Conservation (phyloP, 2,888 invertebrate genomes). For the Ennomos quercinarius region DNA sequence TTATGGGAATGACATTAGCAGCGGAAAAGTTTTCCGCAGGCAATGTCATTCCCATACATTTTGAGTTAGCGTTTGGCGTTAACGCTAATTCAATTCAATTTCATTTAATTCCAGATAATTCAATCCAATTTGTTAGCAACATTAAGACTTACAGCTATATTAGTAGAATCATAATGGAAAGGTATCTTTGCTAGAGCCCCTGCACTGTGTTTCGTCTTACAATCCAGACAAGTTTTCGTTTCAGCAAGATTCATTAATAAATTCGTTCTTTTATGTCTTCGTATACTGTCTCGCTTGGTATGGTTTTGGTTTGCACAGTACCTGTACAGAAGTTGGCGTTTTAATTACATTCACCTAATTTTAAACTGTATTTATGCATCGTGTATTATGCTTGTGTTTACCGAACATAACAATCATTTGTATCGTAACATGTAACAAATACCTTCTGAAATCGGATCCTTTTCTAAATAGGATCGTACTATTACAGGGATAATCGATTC, state of each 20-base stretch:
- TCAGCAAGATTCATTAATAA: conserved; percentile 44
- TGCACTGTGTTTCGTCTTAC: conserved; percentile 45
- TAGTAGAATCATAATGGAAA: too few relatives aligned
- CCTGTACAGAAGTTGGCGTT: background rate
- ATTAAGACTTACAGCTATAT: too few relatives aligned
- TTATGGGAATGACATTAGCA: too few relatives aligned
- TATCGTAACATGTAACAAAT: too few relatives aligned
- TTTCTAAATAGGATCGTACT: background rate
- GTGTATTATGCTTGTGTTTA: conserved; percentile 11
- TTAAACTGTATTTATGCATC: conserved; percentile 11
- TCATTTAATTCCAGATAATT: too few relatives aligned
- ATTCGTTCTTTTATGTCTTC: conserved; percentile 27
- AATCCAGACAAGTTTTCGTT: conserved; percentile 43
- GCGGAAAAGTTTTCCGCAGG: too few relatives aligned
- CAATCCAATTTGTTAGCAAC: too few relatives aligned
- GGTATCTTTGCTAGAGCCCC: too few relatives aligned
- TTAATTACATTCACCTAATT: conserved; percentile 3
- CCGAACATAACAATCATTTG: background rate
- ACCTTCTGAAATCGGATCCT: background rate
- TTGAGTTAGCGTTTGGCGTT: too few relatives aligned
- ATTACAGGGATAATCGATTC: conserved; percentile 54
- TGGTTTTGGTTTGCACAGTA: conserved; percentile 44
- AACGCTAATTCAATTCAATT: too few relatives aligned
- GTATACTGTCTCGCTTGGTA: conserved; percentile 52
- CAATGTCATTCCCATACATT: too few relatives aligned